A percentile compares a stretch with the other conserved stretches of the same genome.
Conservation (phyloP, 2,113 vertebrate species). For the Stercorarius parasiticus region DNA sequence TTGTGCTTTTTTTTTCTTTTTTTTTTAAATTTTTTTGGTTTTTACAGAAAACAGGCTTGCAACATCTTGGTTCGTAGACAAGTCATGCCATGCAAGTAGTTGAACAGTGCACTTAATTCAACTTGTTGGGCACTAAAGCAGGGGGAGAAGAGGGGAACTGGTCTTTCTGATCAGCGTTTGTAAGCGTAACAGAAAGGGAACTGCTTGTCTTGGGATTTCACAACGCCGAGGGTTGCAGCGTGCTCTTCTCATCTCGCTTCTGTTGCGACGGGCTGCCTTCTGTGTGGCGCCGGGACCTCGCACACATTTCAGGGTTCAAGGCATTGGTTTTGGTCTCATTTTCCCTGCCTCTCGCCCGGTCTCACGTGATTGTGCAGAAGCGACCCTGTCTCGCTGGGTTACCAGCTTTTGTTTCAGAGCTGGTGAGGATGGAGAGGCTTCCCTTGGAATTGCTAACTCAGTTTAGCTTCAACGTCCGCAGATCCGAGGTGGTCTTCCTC, state of each 20-base stretch:
- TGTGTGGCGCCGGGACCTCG: background rate
- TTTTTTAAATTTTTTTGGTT: background rate
- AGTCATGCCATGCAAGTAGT: background rate
- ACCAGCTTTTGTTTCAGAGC: background rate
- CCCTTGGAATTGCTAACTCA: background rate
- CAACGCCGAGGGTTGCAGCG: background rate
- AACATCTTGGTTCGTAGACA: background rate
- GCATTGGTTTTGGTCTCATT: fast-evolving
- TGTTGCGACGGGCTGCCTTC: background rate
- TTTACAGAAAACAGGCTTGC: background rate
- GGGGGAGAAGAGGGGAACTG: background rate
- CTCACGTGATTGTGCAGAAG: fast-evolving
- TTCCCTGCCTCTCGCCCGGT: fast-evolving
- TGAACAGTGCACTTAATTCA: background rate
- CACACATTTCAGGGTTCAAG: background rate
- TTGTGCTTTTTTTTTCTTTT: background rate
- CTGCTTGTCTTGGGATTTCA: background rate
- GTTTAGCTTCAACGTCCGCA: background rate
- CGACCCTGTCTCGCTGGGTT: background rate
- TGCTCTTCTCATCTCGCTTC: background rate
- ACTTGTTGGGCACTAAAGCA: background rate
- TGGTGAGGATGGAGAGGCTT: background rate
- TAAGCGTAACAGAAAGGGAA: background rate
- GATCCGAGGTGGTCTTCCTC: background rate
- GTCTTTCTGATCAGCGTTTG: background rate